phyloP scores from a whole-genome alignment of 2,888 invertebrate genomes.

The Rosalia funebris region DNA sequence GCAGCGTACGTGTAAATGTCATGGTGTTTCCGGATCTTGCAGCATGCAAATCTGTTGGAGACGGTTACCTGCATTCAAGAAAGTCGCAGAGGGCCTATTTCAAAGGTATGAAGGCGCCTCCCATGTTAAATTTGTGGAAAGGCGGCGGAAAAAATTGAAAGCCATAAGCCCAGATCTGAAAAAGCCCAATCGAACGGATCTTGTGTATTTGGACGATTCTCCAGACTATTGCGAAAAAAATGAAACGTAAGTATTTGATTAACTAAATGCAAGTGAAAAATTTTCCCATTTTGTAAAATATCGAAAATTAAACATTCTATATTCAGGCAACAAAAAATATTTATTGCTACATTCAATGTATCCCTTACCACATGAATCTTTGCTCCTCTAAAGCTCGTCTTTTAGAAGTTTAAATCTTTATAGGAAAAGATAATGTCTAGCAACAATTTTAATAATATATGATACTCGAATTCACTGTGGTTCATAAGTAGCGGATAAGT shows the following conservation, averaged over 20 bases:
- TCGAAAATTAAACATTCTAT: no score
- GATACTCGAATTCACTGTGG: no score
- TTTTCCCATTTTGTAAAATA: no score
- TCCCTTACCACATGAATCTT: no score
- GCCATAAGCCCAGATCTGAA: conserved; percentile 82
- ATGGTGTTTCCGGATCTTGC: conserved; percentile 93
- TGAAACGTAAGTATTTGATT: conserved; percentile 79
- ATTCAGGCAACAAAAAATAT: no score
- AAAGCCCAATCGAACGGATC: conserved; percentile 88
- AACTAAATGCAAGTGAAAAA: no score
- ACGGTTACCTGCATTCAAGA: conserved; percentile 78
- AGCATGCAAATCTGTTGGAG: conserved; percentile 92
- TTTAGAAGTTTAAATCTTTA: no score
- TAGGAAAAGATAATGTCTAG: no score
- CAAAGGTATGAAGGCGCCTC: conserved; percentile 89
- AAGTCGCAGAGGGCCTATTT: conserved; percentile 81
- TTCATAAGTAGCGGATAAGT: no score
- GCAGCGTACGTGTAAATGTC: conserved; percentile 92
- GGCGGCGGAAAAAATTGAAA: conserved; percentile 72
- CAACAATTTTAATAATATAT: no score
- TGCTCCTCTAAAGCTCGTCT: no score
- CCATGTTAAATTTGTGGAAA: conserved; percentile 79
- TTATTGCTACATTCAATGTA: no score
- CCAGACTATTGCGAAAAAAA: conserved; percentile 92
- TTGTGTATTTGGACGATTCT: conserved; percentile 89